Evolutionary conservation across 2,888 invertebrate genomes (phyloP), one percentile per base, ranked within the genome.

Genomic region (Labia minor): DNA sequence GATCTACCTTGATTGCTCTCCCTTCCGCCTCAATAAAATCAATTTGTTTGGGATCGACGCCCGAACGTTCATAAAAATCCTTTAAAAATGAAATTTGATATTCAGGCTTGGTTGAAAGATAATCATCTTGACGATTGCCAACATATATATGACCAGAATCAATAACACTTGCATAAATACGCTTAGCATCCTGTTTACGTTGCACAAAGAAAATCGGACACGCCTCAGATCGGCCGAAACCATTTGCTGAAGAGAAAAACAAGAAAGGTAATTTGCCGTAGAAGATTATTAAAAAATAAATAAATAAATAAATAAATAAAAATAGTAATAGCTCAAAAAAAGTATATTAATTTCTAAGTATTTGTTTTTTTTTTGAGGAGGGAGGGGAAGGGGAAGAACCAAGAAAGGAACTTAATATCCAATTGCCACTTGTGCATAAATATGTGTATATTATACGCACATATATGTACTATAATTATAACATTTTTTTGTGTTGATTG

Each of bases 11-110:
- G 19, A 83, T 83, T 62, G 83, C 85, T 19, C 83, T 83, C 19
- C 85, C 85, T 75, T 95, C 95, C 66, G 94, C 92, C 76, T 95
- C 95, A 1, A 95, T 83, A 75, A 87, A 95, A 71, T 86, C 85
- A 66, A 95, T 80, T 0, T 79, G 78, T 1, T 78, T 77, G 0
- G 93, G 92, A 67, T 86, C 82, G 16, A 95, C 78, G 62, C 84
- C 82, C 70, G 89, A 86, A 74, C 80, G 79, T 16, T 72, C 71
- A 74, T 85, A 84, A 19, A 82, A 78, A 67, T 81, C 80, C 67
- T 78, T 74, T 21, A 85, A 70, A 11, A 76, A 70, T 49, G 71
- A 67, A 64, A 65, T 65, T 33, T 70, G 69, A 11, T 64, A 61
- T 8, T 69, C 62, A 26, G 65, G 64, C 0, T 68, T 66, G 1